Evolutionary conservation across 2,888 invertebrate species (phyloP), one percentile per base, ranked within the genome.

Genomic region (Ametastegia equiseti): DNA sequence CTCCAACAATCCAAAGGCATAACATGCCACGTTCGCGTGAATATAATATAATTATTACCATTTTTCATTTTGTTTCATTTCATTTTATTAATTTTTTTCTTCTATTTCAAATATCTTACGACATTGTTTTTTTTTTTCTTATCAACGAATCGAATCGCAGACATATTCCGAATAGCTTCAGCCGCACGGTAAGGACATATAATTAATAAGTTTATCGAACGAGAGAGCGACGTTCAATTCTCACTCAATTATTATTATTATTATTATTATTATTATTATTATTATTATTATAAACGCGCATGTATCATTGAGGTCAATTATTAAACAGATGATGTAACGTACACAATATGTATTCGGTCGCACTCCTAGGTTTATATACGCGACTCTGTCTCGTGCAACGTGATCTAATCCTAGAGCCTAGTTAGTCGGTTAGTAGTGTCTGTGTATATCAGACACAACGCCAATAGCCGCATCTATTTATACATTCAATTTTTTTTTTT

Each of bases 281-380:
- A 23, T 57, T 11, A 27, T 60, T 60, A 27, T 60, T 15, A 60
- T 60, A 60, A 27, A 60, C 60, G 60, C 27, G 23, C 15, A 30
- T 30, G 9, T 11, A 67, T 67, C 39, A 67, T 67, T 67, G 36
- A 19, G 36, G 36, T 67, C 36, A 39, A 67, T 67, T 39, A 65
- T 65, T 33, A 36, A 39, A 65, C 33, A 23, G 65, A 39, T 71
- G 45, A 71, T 71, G 45, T 71, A 71, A 69, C 42, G 45, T 47
- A n/a, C n/a, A n/a, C n/a, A n/a, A n/a, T n/a, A 71, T 47, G 13
- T 71, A 30, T 13, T 71, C 27, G 45, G 36, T 47, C 27, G 47
- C 27, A 39, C 54, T 54, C 9, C n/a, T 19, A 54, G n/a, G n/a
- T n/a, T n/a, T n/a, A n/a, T n/a, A n/a, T n/a, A n/a, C 63, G 63